Percentiles rank a stretch among this genome's conserved stretches.
Evolutionary conservation across 2,888 invertebrate species (phyloP).

Genomic region (Steromphala cineraria): DNA sequence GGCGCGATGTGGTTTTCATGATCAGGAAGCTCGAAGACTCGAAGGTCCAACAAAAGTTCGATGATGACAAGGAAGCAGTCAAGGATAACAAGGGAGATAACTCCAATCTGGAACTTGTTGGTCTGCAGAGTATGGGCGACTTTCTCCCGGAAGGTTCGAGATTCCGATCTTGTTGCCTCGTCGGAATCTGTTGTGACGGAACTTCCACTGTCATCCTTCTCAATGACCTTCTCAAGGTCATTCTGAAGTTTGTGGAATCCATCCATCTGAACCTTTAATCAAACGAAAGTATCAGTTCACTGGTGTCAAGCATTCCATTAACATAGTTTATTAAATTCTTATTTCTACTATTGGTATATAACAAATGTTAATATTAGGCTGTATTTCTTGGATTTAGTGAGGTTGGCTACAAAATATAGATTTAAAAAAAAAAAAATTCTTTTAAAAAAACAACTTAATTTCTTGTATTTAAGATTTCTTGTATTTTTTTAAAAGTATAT

Average conservation of each 20-base stretch:
- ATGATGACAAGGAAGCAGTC: slow-evolving; percentile 75
- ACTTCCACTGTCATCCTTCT: slow-evolving; percentile 70
- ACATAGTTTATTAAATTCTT: too few species aligned
- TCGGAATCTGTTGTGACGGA: slow-evolving; percentile 71
- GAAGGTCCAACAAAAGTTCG: slow-evolving; percentile 75
- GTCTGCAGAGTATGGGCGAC: slow-evolving; percentile 61
- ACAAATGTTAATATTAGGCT: too few species aligned
- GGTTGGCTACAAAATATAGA: too few species aligned
- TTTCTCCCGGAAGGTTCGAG: slow-evolving; percentile 55
- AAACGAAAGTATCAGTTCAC: too few species aligned
- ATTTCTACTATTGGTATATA: too few species aligned
- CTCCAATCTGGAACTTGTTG: slow-evolving; percentile 67
- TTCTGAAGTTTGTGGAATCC: slow-evolving; percentile 71
- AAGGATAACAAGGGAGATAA: slow-evolving; percentile 74
- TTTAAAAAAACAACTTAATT: too few species aligned
- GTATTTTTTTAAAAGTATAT: too few species aligned
- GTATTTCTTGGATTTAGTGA: too few species aligned
- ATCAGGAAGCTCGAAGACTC: slow-evolving; percentile 62
- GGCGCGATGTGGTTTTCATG: slow-evolving; percentile 56
- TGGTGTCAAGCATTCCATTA: too few species aligned
- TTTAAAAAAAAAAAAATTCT: too few species aligned
- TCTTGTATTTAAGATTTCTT: too few species aligned
- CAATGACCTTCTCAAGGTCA: slow-evolving; percentile 72
- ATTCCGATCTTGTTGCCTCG: slow-evolving; percentile 55
- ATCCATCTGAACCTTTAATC: slow-evolving; percentile 67